A percentile compares a stretch with the other conserved stretches of the same genome.
phyloP scores from a whole-genome alignment of 2,888 invertebrate genomes.

The Chrysina gloriosa region DNA sequence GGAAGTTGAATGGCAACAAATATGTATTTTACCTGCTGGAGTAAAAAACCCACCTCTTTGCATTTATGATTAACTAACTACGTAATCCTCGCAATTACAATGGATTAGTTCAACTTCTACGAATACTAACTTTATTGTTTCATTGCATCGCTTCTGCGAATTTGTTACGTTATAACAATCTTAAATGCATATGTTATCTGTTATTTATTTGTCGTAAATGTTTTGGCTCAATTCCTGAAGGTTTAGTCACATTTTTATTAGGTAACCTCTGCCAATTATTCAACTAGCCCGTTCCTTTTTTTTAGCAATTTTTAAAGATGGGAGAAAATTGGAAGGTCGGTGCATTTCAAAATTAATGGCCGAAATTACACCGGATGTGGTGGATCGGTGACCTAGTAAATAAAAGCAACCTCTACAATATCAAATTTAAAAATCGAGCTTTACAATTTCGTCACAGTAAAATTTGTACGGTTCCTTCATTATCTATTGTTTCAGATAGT shows the following conservation, averaged over 20 bases:
- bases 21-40: too few relatives aligned
- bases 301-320: neutral
- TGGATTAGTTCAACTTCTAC: too few relatives aligned
- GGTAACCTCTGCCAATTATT: neutral
- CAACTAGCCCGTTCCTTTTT: neutral
- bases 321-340: neutral
- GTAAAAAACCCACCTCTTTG: too few relatives aligned
- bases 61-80: too few relatives aligned
- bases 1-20: too few relatives aligned
- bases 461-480: neutral
- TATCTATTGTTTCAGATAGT: slow-evolving; percentile 13
- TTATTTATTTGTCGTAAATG: too few relatives aligned
- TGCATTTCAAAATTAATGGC: neutral
- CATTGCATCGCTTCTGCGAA: too few relatives aligned
- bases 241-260: neutral
- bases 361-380: slow-evolving; percentile 1
- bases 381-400: neutral
- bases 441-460: neutral
- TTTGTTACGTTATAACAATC: too few relatives aligned
- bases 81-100: too few relatives aligned
- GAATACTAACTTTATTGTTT: too few relatives aligned
- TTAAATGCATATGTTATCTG: too few relatives aligned
- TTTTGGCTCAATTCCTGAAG: too few relatives aligned
- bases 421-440: neutral
- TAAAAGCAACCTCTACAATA: neutral